Percentiles rank a stretch among this genome's conserved stretches.
Conservation (phyloP, 37 sponge, comb jelly and placozoan species). For the Haliclona indistincta region DNA sequence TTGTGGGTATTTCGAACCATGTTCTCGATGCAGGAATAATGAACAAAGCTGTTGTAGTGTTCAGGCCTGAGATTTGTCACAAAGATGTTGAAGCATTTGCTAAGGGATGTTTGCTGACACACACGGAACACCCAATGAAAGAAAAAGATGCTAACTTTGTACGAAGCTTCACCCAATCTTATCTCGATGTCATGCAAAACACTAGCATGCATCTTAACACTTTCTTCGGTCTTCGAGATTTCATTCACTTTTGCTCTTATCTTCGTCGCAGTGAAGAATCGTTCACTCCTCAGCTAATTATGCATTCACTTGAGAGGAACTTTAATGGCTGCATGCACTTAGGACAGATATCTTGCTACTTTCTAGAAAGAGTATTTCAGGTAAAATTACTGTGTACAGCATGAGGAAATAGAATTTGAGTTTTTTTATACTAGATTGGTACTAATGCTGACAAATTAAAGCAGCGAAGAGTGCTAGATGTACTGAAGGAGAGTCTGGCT, state of each 20-base stretch:
- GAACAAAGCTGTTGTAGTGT: constrained; percentile 85
- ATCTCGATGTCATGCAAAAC: constrained; percentile 30
- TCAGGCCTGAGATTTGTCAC: constrained; percentile 53
- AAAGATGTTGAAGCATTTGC: constrained; percentile 66
- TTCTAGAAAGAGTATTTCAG: too few relatives aligned
- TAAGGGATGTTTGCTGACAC: constrained; percentile 50
- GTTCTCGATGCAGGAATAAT: constrained; percentile 90
- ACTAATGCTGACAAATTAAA: constrained; percentile 11
- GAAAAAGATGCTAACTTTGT: constrained; percentile 42
- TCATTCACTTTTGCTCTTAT: too few relatives aligned
- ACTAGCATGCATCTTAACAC: not conserved
- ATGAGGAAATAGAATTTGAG: too few relatives aligned
- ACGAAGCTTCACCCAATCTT: constrained; percentile 31
- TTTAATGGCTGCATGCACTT: constrained; percentile 74
- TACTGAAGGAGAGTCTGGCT: constrained; percentile 51
- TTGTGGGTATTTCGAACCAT: constrained; percentile 90
- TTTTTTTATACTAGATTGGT: constrained; percentile 29
- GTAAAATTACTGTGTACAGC: too few relatives aligned
- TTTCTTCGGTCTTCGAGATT: constrained; percentile 85
- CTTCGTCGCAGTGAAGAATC: constrained; percentile 39
- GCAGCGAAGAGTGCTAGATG: constrained; percentile 47
- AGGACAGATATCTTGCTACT: too few relatives aligned
- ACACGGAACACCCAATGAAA: constrained; percentile 35
- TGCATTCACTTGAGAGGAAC: constrained; percentile 85
- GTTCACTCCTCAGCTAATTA: constrained; percentile 61